Evolutionary conservation across 2,888 invertebrate genomes (phyloP).

Genomic region (Diplazon laetatorius): DNA sequence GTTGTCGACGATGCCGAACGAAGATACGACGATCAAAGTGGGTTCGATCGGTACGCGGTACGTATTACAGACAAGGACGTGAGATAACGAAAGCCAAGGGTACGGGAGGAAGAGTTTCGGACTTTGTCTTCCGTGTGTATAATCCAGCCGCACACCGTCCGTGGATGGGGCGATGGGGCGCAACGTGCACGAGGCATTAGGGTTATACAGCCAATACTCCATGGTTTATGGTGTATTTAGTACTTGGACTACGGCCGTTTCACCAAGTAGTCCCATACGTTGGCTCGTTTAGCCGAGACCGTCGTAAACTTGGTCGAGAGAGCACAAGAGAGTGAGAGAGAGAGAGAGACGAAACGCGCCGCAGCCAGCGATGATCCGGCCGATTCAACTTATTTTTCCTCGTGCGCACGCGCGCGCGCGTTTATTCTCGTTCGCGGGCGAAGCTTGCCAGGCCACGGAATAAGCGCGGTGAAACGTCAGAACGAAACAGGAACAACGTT

Average conservation of each 20-base stretch:
- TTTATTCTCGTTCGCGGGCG: conserved; percentile 3
- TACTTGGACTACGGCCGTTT: conserved; percentile 72
- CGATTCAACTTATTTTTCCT: conserved; percentile 28
- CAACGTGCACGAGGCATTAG: conserved; percentile 69
- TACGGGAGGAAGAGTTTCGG: conserved; percentile 1
- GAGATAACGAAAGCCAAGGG: conserved; percentile 5
- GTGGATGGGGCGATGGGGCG: conserved; percentile 6
- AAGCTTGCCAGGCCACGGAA: not conserved
- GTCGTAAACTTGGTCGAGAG: conserved; percentile 56
- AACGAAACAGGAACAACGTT: conserved; percentile 3
- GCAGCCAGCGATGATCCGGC: conserved; percentile 23
- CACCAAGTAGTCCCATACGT: conserved; percentile 73
- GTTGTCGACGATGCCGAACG: no score
- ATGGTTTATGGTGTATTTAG: conserved; percentile 75
- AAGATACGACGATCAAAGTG: conserved; percentile 3
- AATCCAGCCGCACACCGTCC: conserved; percentile 1
- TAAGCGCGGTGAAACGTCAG: conserved; percentile 25
- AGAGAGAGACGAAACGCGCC: no score
- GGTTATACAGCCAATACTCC: conserved; percentile 73
- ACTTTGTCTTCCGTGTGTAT: conserved; percentile 22
- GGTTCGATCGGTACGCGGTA: no score
- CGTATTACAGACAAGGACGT: not conserved
- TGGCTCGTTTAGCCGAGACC: conserved; percentile 53
- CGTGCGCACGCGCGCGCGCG: no score
- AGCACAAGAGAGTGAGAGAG: no score